A percentile compares a stretch with the other conserved stretches of the same genome.
phyloP scores from a whole-genome alignment of 2,113 vertebrate species.

The Ammodytes dubius region DNA sequence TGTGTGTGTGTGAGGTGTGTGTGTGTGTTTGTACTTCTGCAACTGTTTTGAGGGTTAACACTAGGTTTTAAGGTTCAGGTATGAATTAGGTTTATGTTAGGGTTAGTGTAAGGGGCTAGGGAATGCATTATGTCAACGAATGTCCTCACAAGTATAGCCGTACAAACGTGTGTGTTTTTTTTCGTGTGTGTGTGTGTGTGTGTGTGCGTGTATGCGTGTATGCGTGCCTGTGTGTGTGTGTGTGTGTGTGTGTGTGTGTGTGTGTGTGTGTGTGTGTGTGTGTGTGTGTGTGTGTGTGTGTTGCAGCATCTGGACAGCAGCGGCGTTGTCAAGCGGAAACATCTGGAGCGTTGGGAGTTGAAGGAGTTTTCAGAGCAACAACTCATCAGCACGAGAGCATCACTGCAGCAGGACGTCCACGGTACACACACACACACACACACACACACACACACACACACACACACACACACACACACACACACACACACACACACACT shows the following conservation, averaged over 20 bases:
- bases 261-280: conserved; percentile 50
- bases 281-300: conserved; percentile 51
- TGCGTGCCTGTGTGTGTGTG: not conserved
- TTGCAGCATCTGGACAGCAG: conserved; percentile 61
- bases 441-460: conserved; percentile 14
- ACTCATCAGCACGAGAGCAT: conserved; percentile 65
- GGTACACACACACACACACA: conserved; percentile 59
- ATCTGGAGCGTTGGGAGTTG: conserved; percentile 77
- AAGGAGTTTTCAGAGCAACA: conserved; percentile 69
- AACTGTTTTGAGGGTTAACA: too few species aligned
- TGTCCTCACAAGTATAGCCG: too few species aligned
- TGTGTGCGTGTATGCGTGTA: not conserved
- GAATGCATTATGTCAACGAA: not conserved
- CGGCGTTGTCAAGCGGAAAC: conserved; percentile 58
- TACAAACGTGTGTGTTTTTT: not conserved
- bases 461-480: not conserved
- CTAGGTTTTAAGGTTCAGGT: too few species aligned
- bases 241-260: not conserved
- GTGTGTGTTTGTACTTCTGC: conserved; percentile 15
- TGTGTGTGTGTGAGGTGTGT: conserved; percentile 52
- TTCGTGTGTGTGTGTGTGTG: not conserved
- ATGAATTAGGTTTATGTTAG: too few species aligned
- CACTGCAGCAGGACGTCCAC: conserved; percentile 77
- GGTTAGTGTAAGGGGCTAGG: too few species aligned
- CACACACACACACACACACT: too few species aligned